Conservation (phyloP, 53 echinoderm and acorn worm genomes). For the Temnopleurus reevesii region DNA sequence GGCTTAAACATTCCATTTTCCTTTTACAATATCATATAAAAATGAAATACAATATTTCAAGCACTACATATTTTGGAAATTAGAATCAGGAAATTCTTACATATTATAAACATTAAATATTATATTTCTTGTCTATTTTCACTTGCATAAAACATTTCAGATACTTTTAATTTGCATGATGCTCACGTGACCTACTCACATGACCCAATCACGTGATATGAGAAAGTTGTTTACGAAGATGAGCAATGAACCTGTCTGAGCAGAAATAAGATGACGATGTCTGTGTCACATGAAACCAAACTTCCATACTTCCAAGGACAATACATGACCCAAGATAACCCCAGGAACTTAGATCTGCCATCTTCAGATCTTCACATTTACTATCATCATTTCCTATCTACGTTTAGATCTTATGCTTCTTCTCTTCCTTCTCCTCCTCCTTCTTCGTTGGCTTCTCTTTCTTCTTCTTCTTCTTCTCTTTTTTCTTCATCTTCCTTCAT, state of each 20-base stretch:
- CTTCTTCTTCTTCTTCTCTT: neutral
- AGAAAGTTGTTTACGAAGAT: slow-evolving; percentile 1
- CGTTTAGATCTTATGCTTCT: neutral
- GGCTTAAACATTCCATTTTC: no score
- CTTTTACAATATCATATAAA: no score
- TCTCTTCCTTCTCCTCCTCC: neutral
- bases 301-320: slow-evolving; percentile 14
- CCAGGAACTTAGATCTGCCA: neutral
- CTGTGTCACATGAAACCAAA: slow-evolving; percentile 3
- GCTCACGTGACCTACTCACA: no score
- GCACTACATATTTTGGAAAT: no score
- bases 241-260: slow-evolving; percentile 13
- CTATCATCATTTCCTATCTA: neutral
- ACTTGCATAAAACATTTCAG: no score
- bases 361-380: neutral
- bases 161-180: no score
- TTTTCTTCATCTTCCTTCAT: neutral
- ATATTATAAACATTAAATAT: no score
- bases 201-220: slow-evolving; percentile 14
- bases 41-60: no score
- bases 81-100: no score
- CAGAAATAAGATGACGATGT: slow-evolving; percentile 15
- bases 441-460: neutral
- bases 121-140: no score
- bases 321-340: slow-evolving; percentile 30